Evolutionary conservation across 2,797 vertebrate genomes (phyloP).

Genomic region (Tachyglossus aculeatus): DNA sequence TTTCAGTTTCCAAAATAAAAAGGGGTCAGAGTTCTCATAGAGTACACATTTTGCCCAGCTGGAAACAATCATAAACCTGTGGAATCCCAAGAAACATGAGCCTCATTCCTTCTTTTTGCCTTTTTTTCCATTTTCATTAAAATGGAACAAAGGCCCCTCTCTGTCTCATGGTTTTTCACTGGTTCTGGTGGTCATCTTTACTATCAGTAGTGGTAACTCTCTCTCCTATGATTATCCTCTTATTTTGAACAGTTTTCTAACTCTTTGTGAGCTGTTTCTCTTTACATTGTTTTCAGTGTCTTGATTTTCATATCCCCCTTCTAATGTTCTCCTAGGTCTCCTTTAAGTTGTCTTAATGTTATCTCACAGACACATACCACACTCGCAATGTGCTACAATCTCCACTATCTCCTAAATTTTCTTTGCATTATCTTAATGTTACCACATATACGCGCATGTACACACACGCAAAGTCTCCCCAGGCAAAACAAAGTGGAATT

Average conservation of each 20-base stretch:
- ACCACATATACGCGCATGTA: slow-evolving; percentile 13
- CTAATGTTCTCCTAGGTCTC: neutral
- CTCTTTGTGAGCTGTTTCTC: neutral
- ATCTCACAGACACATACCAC: slow-evolving; percentile 12
- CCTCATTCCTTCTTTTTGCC: neutral
- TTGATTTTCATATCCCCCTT: neutral
- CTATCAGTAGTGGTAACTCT: too few species aligned
- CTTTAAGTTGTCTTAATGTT: neutral
- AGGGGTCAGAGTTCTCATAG: neutral
- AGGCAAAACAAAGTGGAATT: too few species aligned
- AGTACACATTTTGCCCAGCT: neutral
- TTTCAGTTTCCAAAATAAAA: slow-evolving; percentile 2
- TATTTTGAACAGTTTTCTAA: neutral
- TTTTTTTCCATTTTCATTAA: neutral
- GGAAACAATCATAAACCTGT: neutral
- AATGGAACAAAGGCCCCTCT: neutral
- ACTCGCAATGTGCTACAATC: too few species aligned
- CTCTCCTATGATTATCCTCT: neutral
- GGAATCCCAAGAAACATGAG: neutral
- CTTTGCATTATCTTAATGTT: neutral
- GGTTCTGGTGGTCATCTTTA: neutral
- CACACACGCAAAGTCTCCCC: too few species aligned
- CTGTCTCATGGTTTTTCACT: neutral
- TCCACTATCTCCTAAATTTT: neutral
- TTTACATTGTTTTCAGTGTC: neutral